Percentiles rank a stretch among this genome's conserved stretches.
These are phyloP conservation scores for Mylabris sibirica DNA, from an alignment of 2,888 invertebrate species.

Conservation along the genomic window DNA sequence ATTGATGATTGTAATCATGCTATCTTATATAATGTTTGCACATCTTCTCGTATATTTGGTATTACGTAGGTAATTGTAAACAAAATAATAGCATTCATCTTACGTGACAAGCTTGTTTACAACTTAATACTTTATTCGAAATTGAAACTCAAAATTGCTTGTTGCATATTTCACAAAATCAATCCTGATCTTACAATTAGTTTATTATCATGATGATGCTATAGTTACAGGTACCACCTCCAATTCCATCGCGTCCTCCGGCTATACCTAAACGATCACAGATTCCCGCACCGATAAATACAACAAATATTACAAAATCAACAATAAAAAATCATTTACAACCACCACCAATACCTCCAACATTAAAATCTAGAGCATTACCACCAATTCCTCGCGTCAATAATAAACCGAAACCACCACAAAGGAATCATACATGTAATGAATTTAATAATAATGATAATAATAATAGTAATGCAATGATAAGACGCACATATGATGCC, in stretches of 20 bases:
- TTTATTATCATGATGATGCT: neutral
- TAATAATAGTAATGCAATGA: constrained; percentile 43
- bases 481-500: constrained; percentile 50
- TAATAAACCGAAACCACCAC: constrained; percentile 40
- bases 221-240: constrained; percentile 56
- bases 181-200: too few species aligned
- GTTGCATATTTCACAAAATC: too few species aligned
- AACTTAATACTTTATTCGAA: neutral
- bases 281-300: constrained; percentile 55
- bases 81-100: neutral
- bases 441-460: constrained; percentile 28
- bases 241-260: constrained; percentile 63
- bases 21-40: neutral
- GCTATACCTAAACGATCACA: constrained; percentile 63
- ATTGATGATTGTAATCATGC: neutral
- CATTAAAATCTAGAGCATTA: constrained; percentile 55
- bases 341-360: constrained; percentile 61
- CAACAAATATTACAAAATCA: constrained; percentile 54
- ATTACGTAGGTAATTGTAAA: neutral
- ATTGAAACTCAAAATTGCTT: neutral
- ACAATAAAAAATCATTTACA: constrained; percentile 56
- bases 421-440: constrained; percentile 35
- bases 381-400: constrained; percentile 58
- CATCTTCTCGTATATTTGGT: too few species aligned
- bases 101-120: too few species aligned